These are phyloP conservation scores for Lepeophtheirus nordmannii DNA, from an alignment of 2,888 invertebrate genomes.

Conservation along the genomic window DNA sequence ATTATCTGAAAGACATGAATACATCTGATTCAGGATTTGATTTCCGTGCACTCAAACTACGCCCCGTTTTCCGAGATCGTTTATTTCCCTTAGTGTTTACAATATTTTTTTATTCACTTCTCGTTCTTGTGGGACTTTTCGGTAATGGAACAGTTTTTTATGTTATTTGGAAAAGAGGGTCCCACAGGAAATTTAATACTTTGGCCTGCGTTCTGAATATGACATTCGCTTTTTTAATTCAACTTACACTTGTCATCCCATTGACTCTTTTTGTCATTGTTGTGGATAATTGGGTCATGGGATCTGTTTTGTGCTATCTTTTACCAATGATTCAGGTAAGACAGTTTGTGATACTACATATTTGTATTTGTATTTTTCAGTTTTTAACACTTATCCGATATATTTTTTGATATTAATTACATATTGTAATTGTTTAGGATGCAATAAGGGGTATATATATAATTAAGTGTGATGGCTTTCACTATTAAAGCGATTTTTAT, in stretches of 20 bases:
- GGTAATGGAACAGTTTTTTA: slow-evolving; percentile 46
- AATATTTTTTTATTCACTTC: slow-evolving; percentile 45
- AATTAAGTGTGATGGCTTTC: too few species aligned
- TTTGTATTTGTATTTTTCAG: background rate
- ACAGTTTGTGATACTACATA: slow-evolving; percentile 25
- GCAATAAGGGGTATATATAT: too few species aligned
- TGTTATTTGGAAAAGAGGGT: slow-evolving; percentile 35
- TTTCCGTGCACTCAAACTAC: background rate
- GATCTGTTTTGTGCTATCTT: slow-evolving; percentile 52
- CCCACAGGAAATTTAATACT: slow-evolving; percentile 46
- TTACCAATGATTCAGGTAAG: slow-evolving; percentile 55
- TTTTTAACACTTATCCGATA: background rate
- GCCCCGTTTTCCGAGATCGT: slow-evolving; percentile 11
- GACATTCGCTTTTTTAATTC: slow-evolving; percentile 48
- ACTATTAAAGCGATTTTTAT: too few species aligned
- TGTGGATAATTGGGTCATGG: slow-evolving; percentile 55
- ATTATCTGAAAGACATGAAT: slow-evolving; percentile 21
- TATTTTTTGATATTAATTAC: too few species aligned
- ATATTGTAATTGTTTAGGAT: too few species aligned
- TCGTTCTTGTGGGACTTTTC: slow-evolving; percentile 43
- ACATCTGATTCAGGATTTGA: background rate
- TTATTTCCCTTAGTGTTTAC: slow-evolving; percentile 30
- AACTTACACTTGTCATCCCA: slow-evolving; percentile 51
- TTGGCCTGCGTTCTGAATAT: slow-evolving; percentile 50
- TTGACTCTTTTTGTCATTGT: slow-evolving; percentile 50